Evolutionary conservation across 2,113 vertebrate genomes (phyloP).

Genomic region (Elgaria multicarinata): DNA sequence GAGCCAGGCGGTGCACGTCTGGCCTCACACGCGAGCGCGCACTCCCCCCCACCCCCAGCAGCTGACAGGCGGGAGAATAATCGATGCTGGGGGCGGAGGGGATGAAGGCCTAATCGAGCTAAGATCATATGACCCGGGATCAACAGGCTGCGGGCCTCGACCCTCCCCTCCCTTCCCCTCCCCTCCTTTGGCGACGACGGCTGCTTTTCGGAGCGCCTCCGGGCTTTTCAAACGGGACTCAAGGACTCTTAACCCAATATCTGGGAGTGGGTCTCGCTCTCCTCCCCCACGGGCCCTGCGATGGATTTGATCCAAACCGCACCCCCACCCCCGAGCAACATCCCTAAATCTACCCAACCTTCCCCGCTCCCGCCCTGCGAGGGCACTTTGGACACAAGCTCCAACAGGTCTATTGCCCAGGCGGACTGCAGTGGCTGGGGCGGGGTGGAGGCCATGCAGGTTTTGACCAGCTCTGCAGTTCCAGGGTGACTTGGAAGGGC

Average conservation of each 20-base stretch:
- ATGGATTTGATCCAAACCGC: neutral
- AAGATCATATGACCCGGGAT: neutral
- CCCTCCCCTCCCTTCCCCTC: neutral
- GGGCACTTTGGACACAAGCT: too few relatives aligned
- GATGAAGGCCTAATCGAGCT: too few relatives aligned
- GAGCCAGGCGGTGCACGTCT: too few relatives aligned
- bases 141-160: neutral
- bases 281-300: neutral
- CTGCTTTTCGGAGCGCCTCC: too few relatives aligned
- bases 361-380: too few relatives aligned
- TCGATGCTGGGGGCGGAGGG: too few relatives aligned
- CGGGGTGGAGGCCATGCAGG: neutral
- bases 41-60: neutral
- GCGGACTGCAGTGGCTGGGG: too few relatives aligned
- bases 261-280: neutral
- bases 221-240: too few relatives aligned
- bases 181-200: too few relatives aligned
- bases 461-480: conserved; percentile 20
- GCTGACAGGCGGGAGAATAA: conserved; percentile 50
- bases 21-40: too few relatives aligned
- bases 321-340: neutral
- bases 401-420: too few relatives aligned
- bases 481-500: conserved; percentile 37
- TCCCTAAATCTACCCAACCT: neutral
- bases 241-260: too few relatives aligned